A percentile compares a stretch with the other conserved stretches of the same genome.
These are phyloP conservation scores for Henricia sp. DNA, from an alignment of 53 echinoderm and acorn worm species.

Conservation along the genomic window DNA sequence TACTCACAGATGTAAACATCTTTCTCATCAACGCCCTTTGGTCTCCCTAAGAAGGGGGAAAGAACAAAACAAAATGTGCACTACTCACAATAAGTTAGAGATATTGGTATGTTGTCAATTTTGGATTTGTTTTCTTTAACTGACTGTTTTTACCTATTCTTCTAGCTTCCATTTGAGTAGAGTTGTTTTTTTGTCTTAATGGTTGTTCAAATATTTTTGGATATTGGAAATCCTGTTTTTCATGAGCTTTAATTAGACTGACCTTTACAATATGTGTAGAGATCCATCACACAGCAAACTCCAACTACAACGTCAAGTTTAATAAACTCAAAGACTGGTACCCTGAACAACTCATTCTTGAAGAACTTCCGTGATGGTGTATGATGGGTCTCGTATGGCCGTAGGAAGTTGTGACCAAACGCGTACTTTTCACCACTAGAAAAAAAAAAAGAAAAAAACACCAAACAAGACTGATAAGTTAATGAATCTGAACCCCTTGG, in stretches of 20 bases:
- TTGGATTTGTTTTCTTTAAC: too few relatives aligned
- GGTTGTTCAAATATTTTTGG: too few relatives aligned
- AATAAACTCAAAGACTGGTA: slow-evolving; percentile 96
- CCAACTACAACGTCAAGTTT: slow-evolving; percentile 86
- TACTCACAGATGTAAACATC: slow-evolving; percentile 97
- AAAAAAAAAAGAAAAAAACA: slow-evolving; percentile 20
- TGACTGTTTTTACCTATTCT: too few relatives aligned
- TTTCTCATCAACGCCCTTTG: slow-evolving; percentile 80
- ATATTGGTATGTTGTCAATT: too few relatives aligned
- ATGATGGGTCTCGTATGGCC: slow-evolving; percentile 98
- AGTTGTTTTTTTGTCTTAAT: too few relatives aligned
- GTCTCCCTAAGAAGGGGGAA: slow-evolving; percentile 71
- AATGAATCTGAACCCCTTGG: too few relatives aligned
- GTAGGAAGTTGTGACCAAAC: slow-evolving; percentile 94
- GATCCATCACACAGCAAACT: slow-evolving; percentile 93
- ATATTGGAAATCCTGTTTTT: too few relatives aligned
- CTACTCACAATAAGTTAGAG: too few relatives aligned
- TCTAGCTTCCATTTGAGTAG: too few relatives aligned
- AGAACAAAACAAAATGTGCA: too few relatives aligned
- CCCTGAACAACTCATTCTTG: slow-evolving; percentile 94
- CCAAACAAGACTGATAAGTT: too few relatives aligned
- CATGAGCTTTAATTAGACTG: slow-evolving; percentile 39
- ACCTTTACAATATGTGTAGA: slow-evolving; percentile 97
- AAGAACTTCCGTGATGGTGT: slow-evolving; percentile 99
- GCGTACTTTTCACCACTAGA: slow-evolving; percentile 91